Percentiles rank a stretch among this genome's conserved stretches.
Evolutionary conservation across 1,140 invertebrate genomes (phyloP).

Genomic region (Bombus affinis): DNA sequence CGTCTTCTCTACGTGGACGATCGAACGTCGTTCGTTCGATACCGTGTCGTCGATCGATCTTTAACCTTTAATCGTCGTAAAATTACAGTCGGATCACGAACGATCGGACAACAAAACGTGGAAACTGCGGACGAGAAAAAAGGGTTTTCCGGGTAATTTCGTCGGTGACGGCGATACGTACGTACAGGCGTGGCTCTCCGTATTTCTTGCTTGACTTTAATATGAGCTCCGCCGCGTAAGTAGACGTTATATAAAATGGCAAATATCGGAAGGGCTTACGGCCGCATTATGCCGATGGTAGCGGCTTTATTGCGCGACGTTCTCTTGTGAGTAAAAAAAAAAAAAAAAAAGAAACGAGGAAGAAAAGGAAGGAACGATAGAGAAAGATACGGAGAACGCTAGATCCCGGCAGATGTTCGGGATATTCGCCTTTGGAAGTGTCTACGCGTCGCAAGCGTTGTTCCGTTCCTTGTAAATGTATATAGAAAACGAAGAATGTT

Average conservation of each 20-base stretch:
- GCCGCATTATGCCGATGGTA: conserved; percentile 76
- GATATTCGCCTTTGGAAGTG: conserved; percentile 74
- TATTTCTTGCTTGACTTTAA: conserved; percentile 79
- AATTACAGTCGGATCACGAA: background rate
- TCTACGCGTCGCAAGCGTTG: conserved; percentile 27
- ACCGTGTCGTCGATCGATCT: background rate
- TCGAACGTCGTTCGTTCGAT: too few relatives aligned
- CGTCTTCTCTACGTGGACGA: too few relatives aligned
- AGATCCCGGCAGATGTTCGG: conserved; percentile 75
- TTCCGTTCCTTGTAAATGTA: background rate
- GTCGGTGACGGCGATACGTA: conserved; percentile 27
- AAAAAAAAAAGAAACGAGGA: conserved; percentile 36
- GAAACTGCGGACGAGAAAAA: too few relatives aligned
- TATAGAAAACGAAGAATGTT: background rate
- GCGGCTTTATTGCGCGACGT: conserved; percentile 75
- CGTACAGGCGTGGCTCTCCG: conserved; percentile 50
- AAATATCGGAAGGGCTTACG: conserved; percentile 80
- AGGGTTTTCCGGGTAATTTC: background rate
- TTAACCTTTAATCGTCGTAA: background rate
- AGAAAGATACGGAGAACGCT: conserved; percentile 23
- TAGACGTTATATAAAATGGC: conserved; percentile 78
- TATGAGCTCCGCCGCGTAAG: conserved; percentile 73
- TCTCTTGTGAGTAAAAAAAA: conserved; percentile 50
- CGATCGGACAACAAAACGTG: background rate
- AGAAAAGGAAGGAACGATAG: conserved; percentile 4